A percentile compares a stretch with the other conserved stretches of the same genome.
These are phyloP conservation scores for Pseudomyrmex cubaensis DNA, from an alignment of 1,140 invertebrate genomes.

Conservation along the genomic window DNA sequence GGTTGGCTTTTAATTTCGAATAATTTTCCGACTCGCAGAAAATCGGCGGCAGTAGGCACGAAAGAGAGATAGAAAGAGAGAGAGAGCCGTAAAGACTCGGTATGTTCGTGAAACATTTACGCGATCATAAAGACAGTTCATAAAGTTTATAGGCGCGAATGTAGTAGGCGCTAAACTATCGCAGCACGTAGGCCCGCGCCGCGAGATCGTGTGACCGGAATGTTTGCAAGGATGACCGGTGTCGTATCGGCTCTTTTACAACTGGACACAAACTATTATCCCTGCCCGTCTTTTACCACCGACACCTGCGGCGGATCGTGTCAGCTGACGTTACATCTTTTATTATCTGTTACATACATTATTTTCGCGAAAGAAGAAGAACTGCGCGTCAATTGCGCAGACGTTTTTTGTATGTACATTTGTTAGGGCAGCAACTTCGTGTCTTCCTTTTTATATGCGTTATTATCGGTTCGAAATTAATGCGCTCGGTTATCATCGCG, in stretches of 20 bases:
- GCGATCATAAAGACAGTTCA: constrained; percentile 70
- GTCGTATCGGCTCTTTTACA: constrained; percentile 49
- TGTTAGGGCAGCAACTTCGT: not conserved
- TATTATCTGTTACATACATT: constrained; percentile 32
- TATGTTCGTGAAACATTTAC: constrained; percentile 70
- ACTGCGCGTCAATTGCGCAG: not conserved
- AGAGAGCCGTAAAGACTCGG: constrained; percentile 52
- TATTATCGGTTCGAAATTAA: too few species aligned
- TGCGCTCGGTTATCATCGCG: not conserved
- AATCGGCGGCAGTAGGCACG: constrained; percentile 47
- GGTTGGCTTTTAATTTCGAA: constrained; percentile 31
- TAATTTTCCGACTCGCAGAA: constrained; percentile 9
- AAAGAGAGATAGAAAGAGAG: not conserved
- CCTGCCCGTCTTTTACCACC: not conserved
- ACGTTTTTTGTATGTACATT: too few species aligned
- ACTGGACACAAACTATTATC: constrained; percentile 59
- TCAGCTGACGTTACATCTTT: constrained; percentile 22
- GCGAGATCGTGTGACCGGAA: constrained; percentile 38
- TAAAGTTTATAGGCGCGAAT: constrained; percentile 64
- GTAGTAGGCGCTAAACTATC: constrained; percentile 66
- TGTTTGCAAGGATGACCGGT: constrained; percentile 11
- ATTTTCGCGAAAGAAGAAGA: constrained; percentile 1
- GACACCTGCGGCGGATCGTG: not conserved
- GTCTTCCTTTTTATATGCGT: not conserved
- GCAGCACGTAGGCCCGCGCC: constrained; percentile 32